Percentiles rank a stretch among this genome's conserved stretches.
Conservation (phyloP, 2,888 invertebrate species). For the Auanema sp. region DNA sequence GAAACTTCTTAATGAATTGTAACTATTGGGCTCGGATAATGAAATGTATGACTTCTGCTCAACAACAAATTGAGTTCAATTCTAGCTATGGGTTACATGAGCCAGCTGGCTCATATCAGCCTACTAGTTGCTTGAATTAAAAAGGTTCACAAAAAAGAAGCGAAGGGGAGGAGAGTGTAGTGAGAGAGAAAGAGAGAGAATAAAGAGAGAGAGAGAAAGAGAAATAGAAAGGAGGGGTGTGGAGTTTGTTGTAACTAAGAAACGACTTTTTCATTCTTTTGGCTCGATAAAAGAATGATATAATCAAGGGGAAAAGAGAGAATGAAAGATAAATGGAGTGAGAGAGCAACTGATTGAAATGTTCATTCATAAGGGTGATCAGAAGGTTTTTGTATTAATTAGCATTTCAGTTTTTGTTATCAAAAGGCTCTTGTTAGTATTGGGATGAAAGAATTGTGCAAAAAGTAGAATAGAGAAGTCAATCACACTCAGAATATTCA, state of each 20-base stretch:
- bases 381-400: conserved; percentile 1
- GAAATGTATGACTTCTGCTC: too few species aligned
- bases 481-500: too few species aligned
- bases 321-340: too few species aligned
- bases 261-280: conserved; percentile 17
- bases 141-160: not conserved
- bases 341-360: conserved; percentile 4
- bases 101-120: too few species aligned
- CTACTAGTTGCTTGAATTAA: too few species aligned
- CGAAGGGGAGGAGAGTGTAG: conserved; percentile 2
- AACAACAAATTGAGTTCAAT: too few species aligned
- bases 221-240: conserved; percentile 10
- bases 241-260: conserved; percentile 15
- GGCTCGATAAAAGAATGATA: conserved; percentile 17
- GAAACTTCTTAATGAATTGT: too few species aligned
- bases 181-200: conserved; percentile 12
- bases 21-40: too few species aligned
- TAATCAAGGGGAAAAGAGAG: conserved; percentile 12
- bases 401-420: not conserved
- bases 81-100: too few species aligned
- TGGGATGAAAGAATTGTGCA: too few species aligned
- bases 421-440: not conserved
- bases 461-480: not conserved
- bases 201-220: too few species aligned
- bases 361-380: conserved; percentile 8